Percentiles rank a stretch among this genome's conserved stretches.
These are phyloP conservation scores for Platynereis dumerilii DNA, from an alignment of 2,888 invertebrate species.

Conservation along the genomic window DNA sequence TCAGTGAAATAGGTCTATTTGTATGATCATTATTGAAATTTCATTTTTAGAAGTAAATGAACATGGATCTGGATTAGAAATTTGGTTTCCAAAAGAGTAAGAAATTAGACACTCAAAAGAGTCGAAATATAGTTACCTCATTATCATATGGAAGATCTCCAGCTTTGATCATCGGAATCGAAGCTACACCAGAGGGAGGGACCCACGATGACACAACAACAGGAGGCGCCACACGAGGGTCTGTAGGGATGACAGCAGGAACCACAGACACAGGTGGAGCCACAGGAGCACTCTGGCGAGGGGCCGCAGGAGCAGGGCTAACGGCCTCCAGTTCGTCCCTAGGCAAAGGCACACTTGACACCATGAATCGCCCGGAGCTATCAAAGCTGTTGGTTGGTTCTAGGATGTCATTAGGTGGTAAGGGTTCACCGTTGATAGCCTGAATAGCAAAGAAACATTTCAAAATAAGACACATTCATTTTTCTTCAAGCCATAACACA, in stretches of 20 bases:
- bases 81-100: too few species aligned
- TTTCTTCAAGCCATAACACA: too few species aligned
- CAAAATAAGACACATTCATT: too few species aligned
- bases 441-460: constrained; percentile 28
- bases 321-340: constrained; percentile 17
- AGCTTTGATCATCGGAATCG: not conserved
- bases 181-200: not conserved
- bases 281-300: not conserved
- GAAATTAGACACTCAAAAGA: too few species aligned
- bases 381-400: constrained; percentile 55
- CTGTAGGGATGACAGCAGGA: not conserved
- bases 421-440: constrained; percentile 54
- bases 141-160: constrained; percentile 10
- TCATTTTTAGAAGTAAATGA: too few species aligned
- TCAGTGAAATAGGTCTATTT: too few species aligned
- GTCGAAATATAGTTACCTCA: too few species aligned
- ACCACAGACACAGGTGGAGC: not conserved
- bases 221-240: not conserved
- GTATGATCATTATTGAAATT: too few species aligned
- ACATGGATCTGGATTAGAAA: too few species aligned
- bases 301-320: not conserved
- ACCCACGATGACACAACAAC: not conserved
- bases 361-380: constrained; percentile 45
- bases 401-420: constrained; percentile 41
- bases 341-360: constrained; percentile 5